Percentiles rank a stretch among this genome's conserved stretches.
phyloP scores from a whole-genome alignment of 2,797 vertebrate species.

The Danio albolineatus region DNA sequence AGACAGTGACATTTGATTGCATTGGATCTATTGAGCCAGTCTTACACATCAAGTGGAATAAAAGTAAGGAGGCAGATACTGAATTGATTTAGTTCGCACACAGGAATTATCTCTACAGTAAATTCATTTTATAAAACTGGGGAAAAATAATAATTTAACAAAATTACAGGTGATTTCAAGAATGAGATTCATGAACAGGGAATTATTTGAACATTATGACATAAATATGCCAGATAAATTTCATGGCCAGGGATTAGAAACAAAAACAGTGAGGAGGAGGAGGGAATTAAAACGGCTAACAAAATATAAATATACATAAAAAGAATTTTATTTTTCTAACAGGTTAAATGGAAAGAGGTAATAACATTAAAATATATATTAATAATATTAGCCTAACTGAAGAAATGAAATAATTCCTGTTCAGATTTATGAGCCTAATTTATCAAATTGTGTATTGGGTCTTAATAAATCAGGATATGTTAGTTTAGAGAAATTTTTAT shows the following conservation, averaged over 20 bases:
- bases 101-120: background rate
- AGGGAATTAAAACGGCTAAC: too few species aligned
- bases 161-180: background rate
- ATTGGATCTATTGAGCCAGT: background rate
- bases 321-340: background rate
- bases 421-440: background rate
- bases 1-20: conserved; percentile 7
- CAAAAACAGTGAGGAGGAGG: too few species aligned
- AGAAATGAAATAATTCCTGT: background rate
- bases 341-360: background rate
- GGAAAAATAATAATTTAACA: background rate
- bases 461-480: too few species aligned
- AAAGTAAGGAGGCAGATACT: background rate
- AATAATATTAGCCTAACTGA: too few species aligned
- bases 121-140: background rate
- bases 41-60: conserved; percentile 14
- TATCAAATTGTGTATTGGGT: background rate
- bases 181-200: background rate
- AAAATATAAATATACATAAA: background rate
- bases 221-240: too few species aligned
- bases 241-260: too few species aligned
- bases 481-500: too few species aligned
- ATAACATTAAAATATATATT: background rate
- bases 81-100: background rate
- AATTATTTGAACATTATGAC: too few species aligned